These are phyloP conservation scores for Lasioglossum villosulum DNA, from an alignment of 2,888 invertebrate genomes.

Conservation along the genomic window DNA sequence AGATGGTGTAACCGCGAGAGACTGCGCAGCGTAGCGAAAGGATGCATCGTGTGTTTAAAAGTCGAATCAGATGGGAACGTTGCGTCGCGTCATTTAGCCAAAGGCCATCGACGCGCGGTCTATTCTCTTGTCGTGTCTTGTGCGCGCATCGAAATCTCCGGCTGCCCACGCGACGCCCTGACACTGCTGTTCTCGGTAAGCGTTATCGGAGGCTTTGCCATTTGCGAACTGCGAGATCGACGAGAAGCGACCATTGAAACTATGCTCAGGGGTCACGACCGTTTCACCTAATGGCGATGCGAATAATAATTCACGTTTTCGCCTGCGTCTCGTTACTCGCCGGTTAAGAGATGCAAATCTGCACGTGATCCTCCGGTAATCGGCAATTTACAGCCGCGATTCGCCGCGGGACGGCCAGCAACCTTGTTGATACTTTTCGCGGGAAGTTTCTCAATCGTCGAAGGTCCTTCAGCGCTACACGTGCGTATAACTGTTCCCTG, in stretches of 20 bases:
- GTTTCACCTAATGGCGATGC: slow-evolving; percentile 1
- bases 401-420: neutral
- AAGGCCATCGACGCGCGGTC: neutral
- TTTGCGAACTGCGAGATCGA: slow-evolving; percentile 62
- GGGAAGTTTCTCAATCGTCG: neutral
- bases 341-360: neutral
- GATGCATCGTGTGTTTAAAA: neutral
- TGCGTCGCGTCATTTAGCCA: neutral
- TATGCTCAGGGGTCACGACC: slow-evolving; percentile 40
- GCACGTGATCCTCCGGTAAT: neutral
- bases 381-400: slow-evolving; percentile 6
- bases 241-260: slow-evolving; percentile 41
- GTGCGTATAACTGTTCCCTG: neutral
- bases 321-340: neutral
- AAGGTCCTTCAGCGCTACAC: neutral
- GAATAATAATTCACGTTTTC: slow-evolving; percentile 27
- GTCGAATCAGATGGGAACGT: neutral
- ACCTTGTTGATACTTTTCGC: neutral
- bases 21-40: neutral
- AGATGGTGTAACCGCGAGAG: neutral
- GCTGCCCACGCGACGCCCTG: slow-evolving; percentile 7
- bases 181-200: neutral
- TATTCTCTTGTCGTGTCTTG: neutral
- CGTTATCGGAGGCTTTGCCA: slow-evolving; percentile 9
- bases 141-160: slow-evolving; percentile 28